A percentile compares a stretch with the other conserved stretches of the same genome.
Conservation (phyloP, 2,113 vertebrate species). For the Rallus limicola region DNA sequence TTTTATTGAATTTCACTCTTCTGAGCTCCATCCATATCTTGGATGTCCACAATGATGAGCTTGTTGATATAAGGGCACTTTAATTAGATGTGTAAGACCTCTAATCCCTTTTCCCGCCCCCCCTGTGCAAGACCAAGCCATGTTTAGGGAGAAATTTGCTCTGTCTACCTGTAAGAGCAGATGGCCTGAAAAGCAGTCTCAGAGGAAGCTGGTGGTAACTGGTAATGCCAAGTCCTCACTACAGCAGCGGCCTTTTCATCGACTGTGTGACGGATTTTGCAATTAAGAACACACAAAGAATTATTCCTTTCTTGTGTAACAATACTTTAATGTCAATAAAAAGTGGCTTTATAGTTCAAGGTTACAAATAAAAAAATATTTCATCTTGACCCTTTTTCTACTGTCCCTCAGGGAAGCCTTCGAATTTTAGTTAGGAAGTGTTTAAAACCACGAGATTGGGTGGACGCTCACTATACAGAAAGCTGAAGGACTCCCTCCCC, state of each 20-base stretch:
- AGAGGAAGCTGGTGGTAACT: background rate
- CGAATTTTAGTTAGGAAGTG: background rate
- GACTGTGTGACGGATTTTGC: background rate
- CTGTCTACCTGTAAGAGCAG: background rate
- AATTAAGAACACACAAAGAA: slow-evolving; percentile 21
- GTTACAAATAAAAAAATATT: slow-evolving; percentile 58
- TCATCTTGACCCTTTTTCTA: background rate
- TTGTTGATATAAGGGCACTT: background rate
- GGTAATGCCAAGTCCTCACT: background rate
- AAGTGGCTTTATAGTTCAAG: slow-evolving; percentile 27
- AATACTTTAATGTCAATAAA: slow-evolving; percentile 39
- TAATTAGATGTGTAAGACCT: background rate
- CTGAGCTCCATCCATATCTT: background rate
- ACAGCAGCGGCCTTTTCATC: background rate
- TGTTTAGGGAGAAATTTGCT: background rate
- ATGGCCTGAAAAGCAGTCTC: background rate
- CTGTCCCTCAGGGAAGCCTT: background rate
- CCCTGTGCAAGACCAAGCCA: background rate
- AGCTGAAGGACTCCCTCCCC: slow-evolving; percentile 4
- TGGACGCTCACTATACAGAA: background rate
- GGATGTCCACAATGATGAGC: background rate
- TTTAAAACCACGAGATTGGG: background rate
- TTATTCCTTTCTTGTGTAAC: slow-evolving; percentile 28
- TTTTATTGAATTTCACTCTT: background rate
- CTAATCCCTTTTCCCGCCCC: background rate